Conservation (phyloP, 1,140 invertebrate species). For the Sogatella furcifera region DNA sequence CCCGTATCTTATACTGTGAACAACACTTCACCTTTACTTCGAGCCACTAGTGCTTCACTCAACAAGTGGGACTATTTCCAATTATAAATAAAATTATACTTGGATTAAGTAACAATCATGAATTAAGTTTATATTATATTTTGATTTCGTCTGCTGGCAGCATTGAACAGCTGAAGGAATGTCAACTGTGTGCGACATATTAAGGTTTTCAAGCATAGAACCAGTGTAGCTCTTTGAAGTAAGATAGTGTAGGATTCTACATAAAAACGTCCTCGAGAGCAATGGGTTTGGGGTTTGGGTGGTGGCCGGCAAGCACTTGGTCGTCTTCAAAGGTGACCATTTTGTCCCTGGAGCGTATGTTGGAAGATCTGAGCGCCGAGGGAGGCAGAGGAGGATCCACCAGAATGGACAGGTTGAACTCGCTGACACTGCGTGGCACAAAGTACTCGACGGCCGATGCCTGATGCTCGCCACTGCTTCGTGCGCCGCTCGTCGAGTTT, state of each 20-base stretch:
- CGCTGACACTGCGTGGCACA: constrained; percentile 67
- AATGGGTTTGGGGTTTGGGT: constrained; percentile 31
- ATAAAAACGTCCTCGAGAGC: constrained; percentile 47
- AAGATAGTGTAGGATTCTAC: constrained; percentile 35
- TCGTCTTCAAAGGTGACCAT: constrained; percentile 77
- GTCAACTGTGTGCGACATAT: too few species aligned
- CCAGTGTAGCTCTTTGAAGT: too few species aligned
- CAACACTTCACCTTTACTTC: too few species aligned
- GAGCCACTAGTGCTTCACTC: too few species aligned
- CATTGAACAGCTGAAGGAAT: too few species aligned
- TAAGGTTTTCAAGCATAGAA: too few species aligned
- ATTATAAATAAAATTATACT: too few species aligned
- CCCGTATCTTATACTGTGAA: too few species aligned
- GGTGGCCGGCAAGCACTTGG: constrained; percentile 30
- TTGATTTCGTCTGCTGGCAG: too few species aligned
- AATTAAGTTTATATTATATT: too few species aligned
- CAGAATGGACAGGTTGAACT: constrained; percentile 58
- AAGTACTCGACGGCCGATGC: constrained; percentile 60
- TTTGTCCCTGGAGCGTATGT: constrained; percentile 45
- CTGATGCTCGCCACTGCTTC: constrained; percentile 31
- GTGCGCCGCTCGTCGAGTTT: constrained; percentile 27
- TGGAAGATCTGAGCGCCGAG: constrained; percentile 24
- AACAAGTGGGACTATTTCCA: too few species aligned
- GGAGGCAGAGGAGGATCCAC: constrained; percentile 40
- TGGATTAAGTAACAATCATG: too few species aligned